Conservation (phyloP, 2,888 invertebrate genomes). For the Rotaria sp. region DNA sequence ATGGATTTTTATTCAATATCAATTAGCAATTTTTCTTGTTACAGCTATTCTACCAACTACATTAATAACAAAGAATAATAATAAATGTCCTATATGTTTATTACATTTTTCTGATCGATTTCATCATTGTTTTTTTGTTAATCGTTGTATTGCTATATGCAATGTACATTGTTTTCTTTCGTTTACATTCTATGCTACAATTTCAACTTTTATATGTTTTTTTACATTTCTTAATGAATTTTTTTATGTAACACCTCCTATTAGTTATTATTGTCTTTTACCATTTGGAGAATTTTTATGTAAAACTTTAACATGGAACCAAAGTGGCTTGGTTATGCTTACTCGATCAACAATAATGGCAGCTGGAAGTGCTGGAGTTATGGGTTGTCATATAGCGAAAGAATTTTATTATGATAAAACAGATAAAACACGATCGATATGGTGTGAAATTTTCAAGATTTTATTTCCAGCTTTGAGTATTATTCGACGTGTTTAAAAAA, state of each 20-base stretch:
- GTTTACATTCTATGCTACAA: neutral
- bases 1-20: conserved; percentile 2
- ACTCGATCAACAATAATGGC: neutral
- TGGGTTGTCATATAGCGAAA: neutral
- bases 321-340: neutral
- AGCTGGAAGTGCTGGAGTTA: neutral
- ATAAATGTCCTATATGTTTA: conserved; percentile 19
- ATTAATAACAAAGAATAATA: neutral
- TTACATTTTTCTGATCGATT: neutral
- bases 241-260: neutral
- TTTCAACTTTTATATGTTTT: neutral
- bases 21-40: conserved; percentile 2
- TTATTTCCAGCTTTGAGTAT: neutral
- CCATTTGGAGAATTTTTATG: neutral
- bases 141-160: neutral
- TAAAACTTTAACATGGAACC: neutral
- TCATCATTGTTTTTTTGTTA: conserved; percentile 20
- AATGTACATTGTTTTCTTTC: conserved; percentile 19
- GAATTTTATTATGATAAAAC: neutral
- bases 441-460: neutral
- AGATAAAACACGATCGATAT: neutral
- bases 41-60: neutral
- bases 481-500: neutral
- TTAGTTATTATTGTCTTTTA: neutral
- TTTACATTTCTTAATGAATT: neutral